Conservation (phyloP, 2,797 vertebrate genomes). For the Brachyalestes nurse region DNA sequence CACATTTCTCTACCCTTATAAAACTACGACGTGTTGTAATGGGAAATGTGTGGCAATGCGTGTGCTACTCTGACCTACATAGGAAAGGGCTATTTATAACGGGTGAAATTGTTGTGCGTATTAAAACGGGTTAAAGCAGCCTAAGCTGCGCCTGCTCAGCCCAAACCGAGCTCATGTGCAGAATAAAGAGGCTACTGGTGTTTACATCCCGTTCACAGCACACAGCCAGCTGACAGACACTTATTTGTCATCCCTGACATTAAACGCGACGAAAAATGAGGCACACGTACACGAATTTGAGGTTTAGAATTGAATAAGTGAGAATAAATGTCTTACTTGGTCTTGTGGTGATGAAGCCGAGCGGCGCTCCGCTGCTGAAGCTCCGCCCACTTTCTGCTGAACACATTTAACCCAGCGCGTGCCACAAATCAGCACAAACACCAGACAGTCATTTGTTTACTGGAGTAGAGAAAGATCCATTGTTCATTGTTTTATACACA, state of each 20-base stretch:
- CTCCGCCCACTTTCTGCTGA: neutral
- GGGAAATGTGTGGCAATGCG: neutral
- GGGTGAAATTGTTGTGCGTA: slow-evolving; percentile 1
- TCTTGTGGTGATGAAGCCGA: slow-evolving; percentile 9
- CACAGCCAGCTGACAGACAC: neutral
- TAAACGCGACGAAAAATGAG: neutral
- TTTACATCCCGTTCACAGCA: slow-evolving; percentile 10
- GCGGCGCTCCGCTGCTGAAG: neutral
- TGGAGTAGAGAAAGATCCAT: too few species aligned
- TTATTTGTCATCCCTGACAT: neutral
- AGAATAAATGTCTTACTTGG: slow-evolving; percentile 29
- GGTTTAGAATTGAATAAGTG: neutral
- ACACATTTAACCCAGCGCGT: neutral
- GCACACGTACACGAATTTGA: too few species aligned
- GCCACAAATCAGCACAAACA: neutral
- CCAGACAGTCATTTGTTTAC: too few species aligned
- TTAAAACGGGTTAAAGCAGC: neutral
- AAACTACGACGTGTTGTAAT: neutral
- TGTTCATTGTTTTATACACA: too few species aligned
- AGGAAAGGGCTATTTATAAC: too few species aligned
- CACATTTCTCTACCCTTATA: neutral
- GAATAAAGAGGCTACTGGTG: neutral
- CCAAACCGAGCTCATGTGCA: slow-evolving; percentile 5
- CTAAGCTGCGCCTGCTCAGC: neutral
- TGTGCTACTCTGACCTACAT: neutral